Conservation (phyloP, 2,888 invertebrate species). For the Ariolimax columbianus region DNA sequence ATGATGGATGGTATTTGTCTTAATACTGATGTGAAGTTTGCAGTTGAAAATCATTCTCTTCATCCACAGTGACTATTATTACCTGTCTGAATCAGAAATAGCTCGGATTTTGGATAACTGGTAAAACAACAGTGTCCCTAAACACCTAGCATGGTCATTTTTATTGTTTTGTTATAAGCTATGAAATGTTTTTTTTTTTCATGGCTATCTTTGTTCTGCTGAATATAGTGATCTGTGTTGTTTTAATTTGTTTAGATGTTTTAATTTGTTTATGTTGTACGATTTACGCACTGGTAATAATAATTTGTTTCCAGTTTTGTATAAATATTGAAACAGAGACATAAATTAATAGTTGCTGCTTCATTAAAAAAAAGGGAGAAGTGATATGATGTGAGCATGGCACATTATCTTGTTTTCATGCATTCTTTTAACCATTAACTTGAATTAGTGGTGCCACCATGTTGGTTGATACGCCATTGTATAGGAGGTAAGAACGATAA, state of each 20-base stretch:
- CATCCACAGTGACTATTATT: slow-evolving; percentile 53
- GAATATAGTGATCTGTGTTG: not conserved
- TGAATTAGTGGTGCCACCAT: too few relatives aligned
- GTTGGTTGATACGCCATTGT: too few relatives aligned
- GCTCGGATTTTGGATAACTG: slow-evolving; percentile 60
- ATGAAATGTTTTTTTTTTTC: not conserved
- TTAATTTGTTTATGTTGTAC: too few relatives aligned
- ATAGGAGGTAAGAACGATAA: too few relatives aligned
- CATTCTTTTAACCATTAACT: too few relatives aligned
- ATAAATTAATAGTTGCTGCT: too few relatives aligned
- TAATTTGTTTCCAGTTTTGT: too few relatives aligned
- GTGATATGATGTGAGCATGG: too few relatives aligned
- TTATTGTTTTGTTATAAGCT: not conserved
- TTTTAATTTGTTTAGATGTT: not conserved
- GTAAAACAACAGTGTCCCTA: slow-evolving; percentile 48
- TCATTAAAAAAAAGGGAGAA: too few relatives aligned
- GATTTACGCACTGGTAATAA: too few relatives aligned
- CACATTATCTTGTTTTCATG: too few relatives aligned
- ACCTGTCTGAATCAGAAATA: slow-evolving; percentile 59
- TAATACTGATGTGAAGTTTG: not conserved
- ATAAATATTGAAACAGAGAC: too few relatives aligned
- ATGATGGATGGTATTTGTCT: not conserved
- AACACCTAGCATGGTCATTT: not conserved
- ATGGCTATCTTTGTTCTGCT: not conserved
- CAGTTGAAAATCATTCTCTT: not conserved